Percentiles rank a stretch among this genome's conserved stretches.
phyloP scores from a whole-genome alignment of 2,888 invertebrate genomes.

The Lypha dubia region DNA sequence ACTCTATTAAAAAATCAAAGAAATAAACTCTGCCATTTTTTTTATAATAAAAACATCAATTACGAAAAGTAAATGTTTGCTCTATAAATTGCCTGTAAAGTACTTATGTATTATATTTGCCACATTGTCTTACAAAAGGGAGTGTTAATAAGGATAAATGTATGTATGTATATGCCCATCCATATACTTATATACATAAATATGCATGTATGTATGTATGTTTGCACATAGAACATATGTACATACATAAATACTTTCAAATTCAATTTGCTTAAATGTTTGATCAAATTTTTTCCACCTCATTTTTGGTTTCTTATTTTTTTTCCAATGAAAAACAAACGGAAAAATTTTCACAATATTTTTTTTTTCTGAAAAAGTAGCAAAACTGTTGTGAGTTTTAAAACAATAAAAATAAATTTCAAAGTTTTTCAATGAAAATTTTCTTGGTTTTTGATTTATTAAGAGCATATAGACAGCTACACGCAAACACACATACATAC shows the following conservation, averaged over 20 bases:
- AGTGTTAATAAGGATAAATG: background rate
- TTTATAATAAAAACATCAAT: constrained; percentile 66
- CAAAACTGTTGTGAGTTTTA: constrained; percentile 15
- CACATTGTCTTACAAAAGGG: constrained; percentile 18
- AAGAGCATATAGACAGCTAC: constrained; percentile 9
- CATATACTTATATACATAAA: background rate
- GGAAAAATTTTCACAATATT: background rate
- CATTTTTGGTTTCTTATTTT: background rate
- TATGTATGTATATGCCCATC: background rate
- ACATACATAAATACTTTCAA: no score
- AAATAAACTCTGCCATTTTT: constrained; percentile 51
- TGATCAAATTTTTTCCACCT: constrained; percentile 48
- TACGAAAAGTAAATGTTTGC: constrained; percentile 66
- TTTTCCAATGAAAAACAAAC: background rate
- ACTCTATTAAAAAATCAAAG: constrained; percentile 52
- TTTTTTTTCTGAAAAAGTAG: background rate
- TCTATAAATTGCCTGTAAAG: constrained; percentile 71
- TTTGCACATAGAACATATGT: no score
- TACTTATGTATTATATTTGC: constrained; percentile 65
- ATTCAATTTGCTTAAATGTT: constrained; percentile 66
- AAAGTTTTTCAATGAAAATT: constrained; percentile 68
- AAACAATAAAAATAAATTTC: constrained; percentile 69
- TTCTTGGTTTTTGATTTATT: constrained; percentile 64
- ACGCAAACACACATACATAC: background rate
- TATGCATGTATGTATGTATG: background rate